Conservation (phyloP, 2,113 vertebrate genomes). For the Ia io region DNA sequence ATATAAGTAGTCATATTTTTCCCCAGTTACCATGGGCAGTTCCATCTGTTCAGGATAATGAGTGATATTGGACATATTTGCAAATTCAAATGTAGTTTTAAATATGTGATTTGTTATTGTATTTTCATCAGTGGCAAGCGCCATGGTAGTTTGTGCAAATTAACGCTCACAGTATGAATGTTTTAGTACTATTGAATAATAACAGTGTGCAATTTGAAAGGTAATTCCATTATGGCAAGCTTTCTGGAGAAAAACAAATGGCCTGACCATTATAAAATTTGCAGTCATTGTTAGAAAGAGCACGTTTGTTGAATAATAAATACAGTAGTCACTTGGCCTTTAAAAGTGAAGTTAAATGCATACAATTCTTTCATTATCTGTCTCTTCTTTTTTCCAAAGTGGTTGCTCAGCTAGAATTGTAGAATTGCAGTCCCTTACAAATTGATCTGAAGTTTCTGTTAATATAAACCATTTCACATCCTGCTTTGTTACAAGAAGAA, state of each 20-base stretch:
- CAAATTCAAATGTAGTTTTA: conserved; percentile 39
- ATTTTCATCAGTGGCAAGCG: conserved; percentile 48
- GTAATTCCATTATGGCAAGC: conserved; percentile 63
- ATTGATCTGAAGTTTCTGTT: background rate
- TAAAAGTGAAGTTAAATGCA: conserved; percentile 25
- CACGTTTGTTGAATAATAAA: conserved; percentile 56
- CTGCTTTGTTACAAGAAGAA: background rate
- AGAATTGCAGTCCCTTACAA: background rate
- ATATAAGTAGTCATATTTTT: conserved; percentile 13
- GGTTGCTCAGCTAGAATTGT: background rate
- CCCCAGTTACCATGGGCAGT: background rate
- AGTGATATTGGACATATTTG: conserved; percentile 28
- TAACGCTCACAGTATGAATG: conserved; percentile 25
- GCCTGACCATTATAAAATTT: conserved; percentile 53
- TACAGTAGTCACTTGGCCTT: conserved; percentile 52
- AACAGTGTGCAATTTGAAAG: conserved; percentile 53
- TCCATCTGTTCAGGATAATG: background rate
- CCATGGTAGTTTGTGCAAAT: conserved; percentile 55
- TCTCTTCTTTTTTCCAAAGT: background rate
- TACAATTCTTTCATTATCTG: conserved; percentile 36
- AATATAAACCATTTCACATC: background rate
- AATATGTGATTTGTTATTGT: conserved; percentile 58
- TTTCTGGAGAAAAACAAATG: conserved; percentile 57
- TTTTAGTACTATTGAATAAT: conserved; percentile 61
- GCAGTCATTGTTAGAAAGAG: conserved; percentile 61